Evolutionary conservation across 2,113 vertebrate genomes (phyloP).

Genomic region (Meleagris gallopavo): DNA sequence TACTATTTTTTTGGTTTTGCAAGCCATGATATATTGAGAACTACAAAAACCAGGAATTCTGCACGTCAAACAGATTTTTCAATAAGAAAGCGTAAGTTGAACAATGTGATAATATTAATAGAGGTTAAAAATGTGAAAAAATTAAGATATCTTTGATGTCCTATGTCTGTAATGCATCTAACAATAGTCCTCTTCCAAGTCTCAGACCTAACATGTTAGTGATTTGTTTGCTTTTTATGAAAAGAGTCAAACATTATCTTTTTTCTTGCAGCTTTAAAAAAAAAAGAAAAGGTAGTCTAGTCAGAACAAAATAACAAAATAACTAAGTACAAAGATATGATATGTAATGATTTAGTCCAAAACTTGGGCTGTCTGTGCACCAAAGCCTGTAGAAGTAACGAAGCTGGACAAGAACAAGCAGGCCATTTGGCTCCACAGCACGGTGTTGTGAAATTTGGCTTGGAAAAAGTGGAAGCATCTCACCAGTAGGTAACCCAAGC

Average conservation of each 20-base stretch:
- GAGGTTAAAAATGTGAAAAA: neutral
- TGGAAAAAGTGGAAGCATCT: neutral
- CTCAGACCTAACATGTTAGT: neutral
- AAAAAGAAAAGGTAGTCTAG: neutral
- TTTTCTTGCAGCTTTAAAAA: neutral
- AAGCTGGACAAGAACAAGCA: neutral
- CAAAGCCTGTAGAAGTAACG: neutral
- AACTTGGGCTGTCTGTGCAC: neutral
- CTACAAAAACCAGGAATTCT: neutral
- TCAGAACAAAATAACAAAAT: neutral
- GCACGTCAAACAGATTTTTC: neutral
- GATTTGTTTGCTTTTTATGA: neutral
- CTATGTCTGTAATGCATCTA: neutral
- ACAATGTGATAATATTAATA: rapidly evolving
- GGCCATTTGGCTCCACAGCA: neutral
- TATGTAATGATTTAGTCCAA: neutral
- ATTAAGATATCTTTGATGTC: neutral
- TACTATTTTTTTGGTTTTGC: neutral
- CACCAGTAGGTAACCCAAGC: neutral
- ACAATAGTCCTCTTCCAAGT: neutral
- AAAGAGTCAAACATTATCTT: neutral
- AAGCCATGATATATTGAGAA: neutral
- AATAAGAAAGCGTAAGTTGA: neutral
- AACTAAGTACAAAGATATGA: neutral
- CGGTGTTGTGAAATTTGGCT: neutral